Conservation (phyloP, 2,888 invertebrate species). For the Eupithecia tripunctaria region DNA sequence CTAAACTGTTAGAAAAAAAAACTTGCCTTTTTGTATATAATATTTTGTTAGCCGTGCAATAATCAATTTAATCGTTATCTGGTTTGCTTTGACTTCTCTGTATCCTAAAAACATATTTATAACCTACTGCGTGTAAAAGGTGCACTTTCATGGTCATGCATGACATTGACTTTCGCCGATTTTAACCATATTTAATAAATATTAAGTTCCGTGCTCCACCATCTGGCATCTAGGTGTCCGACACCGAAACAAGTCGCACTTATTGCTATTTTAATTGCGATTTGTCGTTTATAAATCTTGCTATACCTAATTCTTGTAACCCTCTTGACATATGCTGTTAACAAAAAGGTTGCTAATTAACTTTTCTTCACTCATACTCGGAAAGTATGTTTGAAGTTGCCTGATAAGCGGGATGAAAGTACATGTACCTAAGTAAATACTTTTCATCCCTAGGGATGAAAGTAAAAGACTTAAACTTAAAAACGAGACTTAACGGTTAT, state of each 20-base stretch:
- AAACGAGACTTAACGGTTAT: no score
- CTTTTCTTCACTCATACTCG: no score
- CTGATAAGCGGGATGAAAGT: no score
- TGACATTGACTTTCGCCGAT: background rate
- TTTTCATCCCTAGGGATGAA: no score
- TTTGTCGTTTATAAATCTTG: no score
- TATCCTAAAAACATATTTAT: background rate
- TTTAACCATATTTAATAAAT: background rate
- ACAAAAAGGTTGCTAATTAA: no score
- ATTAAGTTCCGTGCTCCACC: background rate
- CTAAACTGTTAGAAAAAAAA: background rate
- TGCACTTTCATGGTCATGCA: background rate
- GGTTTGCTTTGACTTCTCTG: background rate
- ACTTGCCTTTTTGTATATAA: background rate
- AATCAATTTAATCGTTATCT: background rate
- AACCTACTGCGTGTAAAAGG: background rate
- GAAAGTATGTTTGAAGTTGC: no score
- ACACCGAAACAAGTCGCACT: background rate
- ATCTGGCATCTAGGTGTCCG: background rate
- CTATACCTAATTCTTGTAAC: no score
- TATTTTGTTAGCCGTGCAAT: background rate
- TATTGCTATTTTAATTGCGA: no score
- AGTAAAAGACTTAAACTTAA: no score
- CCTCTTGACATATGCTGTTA: no score
- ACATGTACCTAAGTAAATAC: no score